Percentiles rank a stretch among this genome's conserved stretches.
Conservation (phyloP, 2,797 vertebrate species). For the Triplophysa yarkandensis region DNA sequence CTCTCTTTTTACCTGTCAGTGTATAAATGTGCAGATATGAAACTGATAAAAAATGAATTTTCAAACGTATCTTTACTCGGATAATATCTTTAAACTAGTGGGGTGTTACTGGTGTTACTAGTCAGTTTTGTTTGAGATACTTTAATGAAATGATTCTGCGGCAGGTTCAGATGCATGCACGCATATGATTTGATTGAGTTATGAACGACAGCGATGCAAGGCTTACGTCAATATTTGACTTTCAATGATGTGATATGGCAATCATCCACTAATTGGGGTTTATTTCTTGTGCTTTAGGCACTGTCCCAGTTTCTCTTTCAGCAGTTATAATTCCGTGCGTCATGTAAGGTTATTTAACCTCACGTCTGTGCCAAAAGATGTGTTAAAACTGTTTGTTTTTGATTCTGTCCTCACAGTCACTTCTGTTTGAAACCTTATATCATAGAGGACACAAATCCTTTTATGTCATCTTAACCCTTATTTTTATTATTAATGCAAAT, state of each 20-base stretch:
- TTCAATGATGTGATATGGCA: constrained; percentile 6
- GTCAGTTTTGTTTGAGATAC: not conserved
- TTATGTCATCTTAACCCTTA: no score
- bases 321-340: constrained; percentile 4
- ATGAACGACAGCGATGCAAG: not conserved
- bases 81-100: no score
- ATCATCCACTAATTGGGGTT: constrained; percentile 4
- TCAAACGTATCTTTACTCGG: no score
- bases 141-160: not conserved
- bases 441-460: no score
- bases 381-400: not conserved
- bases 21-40: not conserved
- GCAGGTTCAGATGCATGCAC: not conserved
- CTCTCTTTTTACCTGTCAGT: not conserved
- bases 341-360: constrained; percentile 8
- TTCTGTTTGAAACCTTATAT: not conserved
- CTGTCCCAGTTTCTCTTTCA: constrained; percentile 15
- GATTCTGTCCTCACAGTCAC: not conserved
- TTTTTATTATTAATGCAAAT: not conserved
- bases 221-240: not conserved
- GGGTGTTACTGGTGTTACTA: no score
- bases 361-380: not conserved
- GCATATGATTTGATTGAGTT: not conserved
- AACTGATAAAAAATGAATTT: not conserved
- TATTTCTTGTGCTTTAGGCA: constrained; percentile 1